phyloP scores from a whole-genome alignment of 2,797 vertebrate species.

The Periophthalmus magnuspinnatus region DNA sequence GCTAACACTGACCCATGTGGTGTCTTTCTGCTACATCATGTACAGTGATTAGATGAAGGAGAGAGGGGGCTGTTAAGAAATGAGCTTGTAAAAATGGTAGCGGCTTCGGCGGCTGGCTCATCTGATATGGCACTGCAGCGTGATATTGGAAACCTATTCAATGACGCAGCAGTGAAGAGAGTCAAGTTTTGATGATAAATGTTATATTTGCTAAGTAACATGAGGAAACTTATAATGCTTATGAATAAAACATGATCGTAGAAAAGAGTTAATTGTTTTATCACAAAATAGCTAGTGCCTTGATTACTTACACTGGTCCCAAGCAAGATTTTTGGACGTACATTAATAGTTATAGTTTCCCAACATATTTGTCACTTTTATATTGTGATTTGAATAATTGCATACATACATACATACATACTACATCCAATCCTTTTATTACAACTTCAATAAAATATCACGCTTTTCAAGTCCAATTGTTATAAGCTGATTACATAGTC shows the following conservation, averaged over 20 bases:
- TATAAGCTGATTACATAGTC: background rate
- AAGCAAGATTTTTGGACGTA: background rate
- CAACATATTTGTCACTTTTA: background rate
- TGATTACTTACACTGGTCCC: background rate
- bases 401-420: no score
- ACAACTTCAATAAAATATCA: no score
- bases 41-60: background rate
- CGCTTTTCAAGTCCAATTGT: no score
- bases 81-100: background rate
- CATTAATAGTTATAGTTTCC: background rate
- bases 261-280: background rate
- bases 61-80: background rate
- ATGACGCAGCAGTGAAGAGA: background rate
- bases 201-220: constrained; percentile 31
- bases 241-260: constrained; percentile 18
- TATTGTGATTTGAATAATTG: background rate
- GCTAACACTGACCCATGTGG: background rate
- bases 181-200: constrained; percentile 23
- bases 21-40: constrained; percentile 5
- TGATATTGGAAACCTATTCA: background rate
- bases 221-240: constrained; percentile 23
- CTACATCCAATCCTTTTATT: no score
- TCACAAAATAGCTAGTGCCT: background rate
- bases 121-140: background rate
- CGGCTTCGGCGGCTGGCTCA: background rate